Evolutionary conservation across 1,140 invertebrate species (phyloP), one percentile per base, ranked within the genome.

Genomic region (Pteromalus puparum): DNA sequence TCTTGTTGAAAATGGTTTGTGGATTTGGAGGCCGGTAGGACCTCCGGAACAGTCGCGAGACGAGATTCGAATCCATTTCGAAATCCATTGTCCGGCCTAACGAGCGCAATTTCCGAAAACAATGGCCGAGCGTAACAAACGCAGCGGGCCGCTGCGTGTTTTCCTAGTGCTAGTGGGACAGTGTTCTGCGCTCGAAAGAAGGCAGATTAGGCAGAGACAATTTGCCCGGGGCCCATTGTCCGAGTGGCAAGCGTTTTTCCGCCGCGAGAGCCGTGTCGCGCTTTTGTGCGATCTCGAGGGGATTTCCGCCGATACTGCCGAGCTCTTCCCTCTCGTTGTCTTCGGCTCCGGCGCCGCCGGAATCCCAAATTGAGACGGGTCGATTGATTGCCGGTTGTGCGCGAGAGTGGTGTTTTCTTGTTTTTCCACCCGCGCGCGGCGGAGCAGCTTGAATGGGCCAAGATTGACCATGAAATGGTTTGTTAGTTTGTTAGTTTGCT

Each of bases 31-130:
- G n/a, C n/a, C n/a, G n/a, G n/a, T n/a, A n/a, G n/a, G n/a, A n/a
- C n/a, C n/a, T n/a, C n/a, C 82, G 86, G 85, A 86, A 88, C 78
- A 86, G 85, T 87, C 75, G 86, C 48, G 53, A 78, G 53, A 65
- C 30, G 38, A 18, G 38, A 6, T 61, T 61, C 38, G 73, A 75
- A 5, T 7, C 1, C 42, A 28, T n/a, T n/a, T n/a, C n/a, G 53
- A 67, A 85, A 85, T 78, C 87, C 85, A 89, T 89, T 89, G 88
- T 89, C 81, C 83, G 65, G 76, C 82, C 70, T 85, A 87, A 87
- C 87, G 87, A 89, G 87, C 83, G 86, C 86, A 87, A 89, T 82
- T 87, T 86, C 81, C 85, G 84, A 84, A 88, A 88, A 89, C 88
- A 88, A 89, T 87, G 73, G 53, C 83, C 28, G 48, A 34, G 46